Base-by-base conservation (phyloP, 2,797 vertebrate species). In the Crenuchus spilurus region DNA sequence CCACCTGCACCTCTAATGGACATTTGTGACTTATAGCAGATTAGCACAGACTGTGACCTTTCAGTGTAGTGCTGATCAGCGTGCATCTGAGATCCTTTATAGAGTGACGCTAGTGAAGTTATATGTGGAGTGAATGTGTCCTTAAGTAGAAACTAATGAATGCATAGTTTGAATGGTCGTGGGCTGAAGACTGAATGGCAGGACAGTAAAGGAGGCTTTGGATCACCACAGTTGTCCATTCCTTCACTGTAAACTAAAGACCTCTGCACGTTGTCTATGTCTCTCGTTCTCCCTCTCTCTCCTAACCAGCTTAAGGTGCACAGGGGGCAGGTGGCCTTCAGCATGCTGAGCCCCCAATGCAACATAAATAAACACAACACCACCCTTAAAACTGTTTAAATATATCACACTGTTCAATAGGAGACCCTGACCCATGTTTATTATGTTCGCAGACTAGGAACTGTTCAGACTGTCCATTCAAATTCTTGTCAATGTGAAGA, bases 101-200 rank as follows among this genome's bases (percentile, higher is more conserved):
- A 52, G 77, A 4, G 71, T 92, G 92, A 92, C 89, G 87, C 90
- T 91, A 91, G 92, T 91, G 85, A 87, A 58, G 84, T 84, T 93
- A 91, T 92, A 88, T 90, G 92, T 88, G 88, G 88, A 80, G 80
- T 63, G 49, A 80, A 84, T 83, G 87, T 85, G 82, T 87, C 84
- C 82, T 87, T 78, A 64, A 85, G 58, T 80, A 81, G 70, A 83
- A 63, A 85, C 85, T 88, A 83, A 88, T 88, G 88, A 90, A 90
- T 89, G 87, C 87, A 91, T 92, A 88, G 89, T 85, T 92, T 90
- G 84, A 89, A 91, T 92, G 90, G 75, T 87, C 85, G 78, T 74
- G 80, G 78, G 76, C 88, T 87, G 82, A 88, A 83, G 87, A 79
- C 79, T 76, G 76, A 51, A 60, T 55, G 33, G 55, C 62, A 64